A percentile compares a stretch with the other conserved stretches of the same genome.
These are phyloP conservation scores for Euborellia annulipes DNA, from an alignment of 1,140 invertebrate species.

Conservation along the genomic window DNA sequence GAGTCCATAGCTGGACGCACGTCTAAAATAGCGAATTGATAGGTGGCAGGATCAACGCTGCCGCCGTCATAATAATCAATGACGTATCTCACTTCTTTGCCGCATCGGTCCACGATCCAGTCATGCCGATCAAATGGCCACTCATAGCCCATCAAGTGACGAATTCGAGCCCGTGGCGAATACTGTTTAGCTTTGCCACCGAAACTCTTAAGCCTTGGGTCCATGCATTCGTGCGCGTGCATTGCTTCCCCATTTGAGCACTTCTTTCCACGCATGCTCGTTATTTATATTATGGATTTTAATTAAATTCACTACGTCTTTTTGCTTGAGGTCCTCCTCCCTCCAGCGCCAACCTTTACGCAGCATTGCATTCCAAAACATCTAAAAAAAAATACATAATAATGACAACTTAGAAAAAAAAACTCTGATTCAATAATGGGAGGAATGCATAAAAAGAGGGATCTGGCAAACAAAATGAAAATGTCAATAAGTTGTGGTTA, in stretches of 20 bases:
- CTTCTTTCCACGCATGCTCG: slow-evolving; percentile 92
- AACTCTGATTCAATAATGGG: no score
- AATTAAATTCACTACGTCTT: slow-evolving; percentile 96
- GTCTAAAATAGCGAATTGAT: slow-evolving; percentile 86
- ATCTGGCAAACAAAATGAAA: no score
- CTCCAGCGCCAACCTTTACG: slow-evolving; percentile 99
- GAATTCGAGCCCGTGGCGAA: slow-evolving; percentile 83
- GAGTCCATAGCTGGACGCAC: slow-evolving; percentile 96
- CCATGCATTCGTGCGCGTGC: slow-evolving; percentile 69
- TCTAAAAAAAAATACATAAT: no score
- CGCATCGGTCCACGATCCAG: slow-evolving; percentile 97
- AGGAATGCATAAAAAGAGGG: no score
- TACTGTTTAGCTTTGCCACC: slow-evolving; percentile 90
- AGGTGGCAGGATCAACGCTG: slow-evolving; percentile 53
- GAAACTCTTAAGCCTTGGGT: slow-evolving; percentile 84
- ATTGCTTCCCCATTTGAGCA: slow-evolving; percentile 97
- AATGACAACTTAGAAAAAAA: no score
- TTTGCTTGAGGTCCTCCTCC: slow-evolving; percentile 66
- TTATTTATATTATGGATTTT: slow-evolving; percentile 99
- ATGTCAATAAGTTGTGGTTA: no score
- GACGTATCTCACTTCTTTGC: slow-evolving; percentile 86
- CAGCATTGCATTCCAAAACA: slow-evolving; percentile 99
- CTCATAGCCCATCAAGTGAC: slow-evolving; percentile 79
- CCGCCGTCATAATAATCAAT: slow-evolving; percentile 99
- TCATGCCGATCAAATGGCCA: slow-evolving; percentile 98